Percentiles rank a stretch among this genome's conserved stretches.
These are phyloP conservation scores for Halcyon senegalensis DNA, from an alignment of 2,113 vertebrate genomes.

Conservation along the genomic window DNA sequence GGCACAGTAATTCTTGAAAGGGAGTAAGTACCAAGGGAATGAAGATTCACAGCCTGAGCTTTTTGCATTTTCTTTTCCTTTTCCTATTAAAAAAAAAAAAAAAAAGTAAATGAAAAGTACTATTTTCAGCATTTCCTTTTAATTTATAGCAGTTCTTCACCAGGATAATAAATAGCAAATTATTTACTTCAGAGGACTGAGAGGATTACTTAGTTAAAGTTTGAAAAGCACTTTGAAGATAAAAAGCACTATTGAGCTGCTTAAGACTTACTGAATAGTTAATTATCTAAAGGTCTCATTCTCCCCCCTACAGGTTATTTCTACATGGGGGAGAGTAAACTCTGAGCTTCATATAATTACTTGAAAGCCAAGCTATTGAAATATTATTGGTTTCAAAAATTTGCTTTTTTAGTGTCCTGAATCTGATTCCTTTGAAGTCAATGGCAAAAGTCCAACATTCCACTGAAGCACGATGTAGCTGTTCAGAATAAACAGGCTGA, in stretches of 20 bases:
- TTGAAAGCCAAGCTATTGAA: constrained; percentile 31
- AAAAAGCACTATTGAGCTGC: constrained; percentile 49
- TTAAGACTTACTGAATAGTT: constrained; percentile 59
- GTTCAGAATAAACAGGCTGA: neutral
- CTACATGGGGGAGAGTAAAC: neutral
- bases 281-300: constrained; percentile 63
- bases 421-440: constrained; percentile 36
- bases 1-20: neutral
- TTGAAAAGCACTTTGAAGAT: constrained; percentile 67
- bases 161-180: constrained; percentile 55
- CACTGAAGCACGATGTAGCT: neutral
- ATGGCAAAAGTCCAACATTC: constrained; percentile 1
- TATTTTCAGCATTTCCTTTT: constrained; percentile 37
- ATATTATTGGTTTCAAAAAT: constrained; percentile 1
- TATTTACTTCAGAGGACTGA: constrained; percentile 55
- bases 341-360: neutral
- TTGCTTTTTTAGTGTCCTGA: neutral
- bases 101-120: neutral
- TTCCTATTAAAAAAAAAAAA: neutral
- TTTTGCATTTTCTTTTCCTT: neutral
- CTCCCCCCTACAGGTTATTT: constrained; percentile 62
- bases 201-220: constrained; percentile 62
- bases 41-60: neutral
- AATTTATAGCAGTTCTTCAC: neutral
- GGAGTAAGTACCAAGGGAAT: neutral